Conservation (phyloP, 2,113 vertebrate genomes). For the Chloropsis hardwickii region DNA sequence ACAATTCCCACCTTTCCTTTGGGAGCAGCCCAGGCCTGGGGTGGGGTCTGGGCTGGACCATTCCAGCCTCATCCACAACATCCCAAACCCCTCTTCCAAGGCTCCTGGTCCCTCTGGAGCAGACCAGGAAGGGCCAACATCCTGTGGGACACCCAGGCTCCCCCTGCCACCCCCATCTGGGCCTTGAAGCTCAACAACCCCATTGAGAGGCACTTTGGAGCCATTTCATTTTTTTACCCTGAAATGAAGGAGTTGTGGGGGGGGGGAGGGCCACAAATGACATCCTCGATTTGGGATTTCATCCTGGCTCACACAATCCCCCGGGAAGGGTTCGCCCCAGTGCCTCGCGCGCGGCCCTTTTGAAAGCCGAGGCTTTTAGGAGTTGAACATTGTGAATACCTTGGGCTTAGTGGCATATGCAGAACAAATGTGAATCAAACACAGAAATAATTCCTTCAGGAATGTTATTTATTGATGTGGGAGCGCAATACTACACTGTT, state of each 20-base stretch:
- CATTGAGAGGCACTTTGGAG: background rate
- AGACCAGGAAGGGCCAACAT: accelerated
- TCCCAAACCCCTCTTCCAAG: background rate
- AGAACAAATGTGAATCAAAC: conserved; percentile 77
- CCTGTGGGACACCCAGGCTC: background rate
- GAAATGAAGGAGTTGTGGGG: background rate
- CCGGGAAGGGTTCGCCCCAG: background rate
- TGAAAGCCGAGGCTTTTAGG: conserved; percentile 26
- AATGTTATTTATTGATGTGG: conserved; percentile 75
- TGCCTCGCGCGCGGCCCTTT: background rate
- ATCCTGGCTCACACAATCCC: background rate
- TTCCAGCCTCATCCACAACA: background rate
- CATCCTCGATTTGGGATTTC: background rate
- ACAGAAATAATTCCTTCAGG: conserved; percentile 64
- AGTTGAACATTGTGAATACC: conserved; percentile 43
- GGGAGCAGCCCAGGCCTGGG: background rate
- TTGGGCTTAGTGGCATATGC: conserved; percentile 71
- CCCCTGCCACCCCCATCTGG: accelerated
- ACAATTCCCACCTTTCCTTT: background rate
- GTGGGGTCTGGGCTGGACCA: accelerated
- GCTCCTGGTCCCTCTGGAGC: background rate
- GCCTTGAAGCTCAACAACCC: background rate
- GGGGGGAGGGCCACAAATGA: accelerated
- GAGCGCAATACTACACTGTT: conserved; percentile 69
- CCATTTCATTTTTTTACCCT: background rate